These are phyloP conservation scores for Orchestes rusci DNA, from an alignment of 2,888 invertebrate genomes.

Conservation along the genomic window DNA sequence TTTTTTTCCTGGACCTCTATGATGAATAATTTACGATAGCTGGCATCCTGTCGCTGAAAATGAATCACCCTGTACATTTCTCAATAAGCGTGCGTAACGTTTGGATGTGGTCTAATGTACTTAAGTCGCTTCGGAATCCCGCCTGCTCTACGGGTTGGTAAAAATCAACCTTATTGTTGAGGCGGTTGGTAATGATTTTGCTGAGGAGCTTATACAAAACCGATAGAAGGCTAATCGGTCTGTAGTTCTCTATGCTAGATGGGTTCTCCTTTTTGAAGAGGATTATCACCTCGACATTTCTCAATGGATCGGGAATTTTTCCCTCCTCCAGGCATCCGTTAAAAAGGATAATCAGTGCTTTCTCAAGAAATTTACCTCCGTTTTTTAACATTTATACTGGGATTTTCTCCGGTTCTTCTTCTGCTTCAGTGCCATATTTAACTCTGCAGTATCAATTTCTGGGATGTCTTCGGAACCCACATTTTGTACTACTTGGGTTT, in stretches of 20 bases:
- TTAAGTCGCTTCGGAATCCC: not conserved
- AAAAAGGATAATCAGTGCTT: slow-evolving; percentile 3
- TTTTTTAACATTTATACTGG: not conserved
- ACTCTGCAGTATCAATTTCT: no score
- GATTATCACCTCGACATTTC: slow-evolving; percentile 2
- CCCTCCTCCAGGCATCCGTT: no score
- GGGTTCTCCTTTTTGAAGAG: not conserved
- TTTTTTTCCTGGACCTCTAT: no score
- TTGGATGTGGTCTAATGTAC: not conserved
- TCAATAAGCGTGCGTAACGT: not conserved
- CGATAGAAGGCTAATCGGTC: not conserved
- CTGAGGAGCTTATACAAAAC: slow-evolving; percentile 2
- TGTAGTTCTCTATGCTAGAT: not conserved
- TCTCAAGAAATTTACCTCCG: not conserved
- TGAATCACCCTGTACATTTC: no score
- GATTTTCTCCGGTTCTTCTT: slow-evolving; percentile 4
- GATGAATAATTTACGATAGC: no score
- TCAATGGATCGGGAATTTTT: not conserved
- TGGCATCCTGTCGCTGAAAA: no score
- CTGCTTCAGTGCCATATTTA: slow-evolving; percentile 4
- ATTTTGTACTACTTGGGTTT: no score
- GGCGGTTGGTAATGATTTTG: slow-evolving; percentile 2
- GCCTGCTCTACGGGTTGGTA: no score
- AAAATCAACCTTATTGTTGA: not conserved
- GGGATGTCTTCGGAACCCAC: no score